phyloP scores from a whole-genome alignment of 2,113 vertebrate species.

The Engraulis encrasicolus region DNA sequence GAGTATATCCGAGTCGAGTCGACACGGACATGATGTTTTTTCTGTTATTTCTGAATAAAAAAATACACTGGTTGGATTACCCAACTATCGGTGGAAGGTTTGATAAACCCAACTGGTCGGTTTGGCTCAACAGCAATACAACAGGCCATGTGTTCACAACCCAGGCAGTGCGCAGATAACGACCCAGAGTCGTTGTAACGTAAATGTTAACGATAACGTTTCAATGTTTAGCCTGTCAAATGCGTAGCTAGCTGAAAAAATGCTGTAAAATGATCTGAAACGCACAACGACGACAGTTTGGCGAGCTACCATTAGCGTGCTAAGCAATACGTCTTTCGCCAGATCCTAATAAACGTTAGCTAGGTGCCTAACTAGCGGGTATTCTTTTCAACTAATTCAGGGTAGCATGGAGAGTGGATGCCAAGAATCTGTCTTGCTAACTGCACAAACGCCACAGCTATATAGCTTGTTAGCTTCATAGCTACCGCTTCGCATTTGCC shows the following conservation, averaged over 20 bases:
- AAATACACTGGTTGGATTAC: not conserved
- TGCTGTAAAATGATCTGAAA: not conserved
- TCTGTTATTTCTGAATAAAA: not conserved
- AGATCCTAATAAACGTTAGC: not conserved
- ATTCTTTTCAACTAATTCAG: not conserved
- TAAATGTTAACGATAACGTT: not conserved
- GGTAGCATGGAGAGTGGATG: slow-evolving; percentile 5
- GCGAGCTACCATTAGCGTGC: not conserved
- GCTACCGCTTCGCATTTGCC: slow-evolving; percentile 65
- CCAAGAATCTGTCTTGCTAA: not conserved
- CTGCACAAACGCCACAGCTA: slow-evolving; percentile 13
- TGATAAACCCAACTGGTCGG: not conserved
- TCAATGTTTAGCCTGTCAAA: slow-evolving; percentile 1
- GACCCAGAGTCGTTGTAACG: not conserved
- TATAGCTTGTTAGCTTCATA: slow-evolving; percentile 54
- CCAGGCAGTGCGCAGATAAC: slow-evolving; percentile 8
- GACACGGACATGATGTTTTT: slow-evolving; percentile 14
- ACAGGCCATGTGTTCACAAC: slow-evolving; percentile 9
- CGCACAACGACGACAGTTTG: not conserved
- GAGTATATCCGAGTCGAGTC: not conserved
- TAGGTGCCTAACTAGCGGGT: not conserved
- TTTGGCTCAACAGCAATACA: not conserved
- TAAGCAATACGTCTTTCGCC: not conserved
- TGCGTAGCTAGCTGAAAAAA: not conserved
- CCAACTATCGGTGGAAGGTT: not conserved